Percentiles rank a stretch among this genome's conserved stretches.
Evolutionary conservation across 2,113 vertebrate species (phyloP).

Genomic region (Rhinichthys klamathensis): DNA sequence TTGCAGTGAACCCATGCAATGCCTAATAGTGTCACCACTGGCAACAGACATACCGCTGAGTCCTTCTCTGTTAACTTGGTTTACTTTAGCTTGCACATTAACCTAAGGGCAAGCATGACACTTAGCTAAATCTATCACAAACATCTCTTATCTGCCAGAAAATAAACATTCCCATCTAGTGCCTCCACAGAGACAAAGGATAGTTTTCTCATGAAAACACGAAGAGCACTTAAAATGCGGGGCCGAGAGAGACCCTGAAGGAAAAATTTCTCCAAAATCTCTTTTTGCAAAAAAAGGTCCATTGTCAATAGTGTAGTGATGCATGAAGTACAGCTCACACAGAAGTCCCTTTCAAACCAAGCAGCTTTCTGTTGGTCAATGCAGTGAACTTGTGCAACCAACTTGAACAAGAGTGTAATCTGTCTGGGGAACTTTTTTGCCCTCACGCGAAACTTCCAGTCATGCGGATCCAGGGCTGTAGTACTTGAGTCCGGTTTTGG

Average conservation of each 20-base stretch:
- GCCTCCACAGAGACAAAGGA: neutral
- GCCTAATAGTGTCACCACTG: slow-evolving; percentile 18
- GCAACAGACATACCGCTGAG: slow-evolving; percentile 31
- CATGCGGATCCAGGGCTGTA: too few relatives aligned
- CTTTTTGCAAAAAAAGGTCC: neutral
- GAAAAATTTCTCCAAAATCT: too few relatives aligned
- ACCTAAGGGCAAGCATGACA: slow-evolving; percentile 51
- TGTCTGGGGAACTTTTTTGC: neutral
- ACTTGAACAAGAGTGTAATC: neutral
- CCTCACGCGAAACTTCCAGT: too few relatives aligned
- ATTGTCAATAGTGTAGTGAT: neutral
- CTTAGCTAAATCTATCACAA: slow-evolving; percentile 51
- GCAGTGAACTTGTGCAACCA: neutral
- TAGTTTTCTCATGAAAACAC: slow-evolving; percentile 31
- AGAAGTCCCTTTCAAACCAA: neutral
- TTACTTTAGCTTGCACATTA: slow-evolving; percentile 56
- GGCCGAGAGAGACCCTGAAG: neutral
- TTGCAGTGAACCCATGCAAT: slow-evolving; percentile 7
- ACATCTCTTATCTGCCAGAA: slow-evolving; percentile 51
- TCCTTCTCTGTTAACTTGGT: slow-evolving; percentile 49
- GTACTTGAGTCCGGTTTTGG: too few relatives aligned
- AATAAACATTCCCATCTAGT: slow-evolving; percentile 48
- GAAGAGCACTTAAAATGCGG: slow-evolving; percentile 2
- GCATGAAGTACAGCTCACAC: neutral
- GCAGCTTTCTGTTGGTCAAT: neutral